Conservation (phyloP, 2,888 invertebrate genomes). For the Andrena minutula region DNA sequence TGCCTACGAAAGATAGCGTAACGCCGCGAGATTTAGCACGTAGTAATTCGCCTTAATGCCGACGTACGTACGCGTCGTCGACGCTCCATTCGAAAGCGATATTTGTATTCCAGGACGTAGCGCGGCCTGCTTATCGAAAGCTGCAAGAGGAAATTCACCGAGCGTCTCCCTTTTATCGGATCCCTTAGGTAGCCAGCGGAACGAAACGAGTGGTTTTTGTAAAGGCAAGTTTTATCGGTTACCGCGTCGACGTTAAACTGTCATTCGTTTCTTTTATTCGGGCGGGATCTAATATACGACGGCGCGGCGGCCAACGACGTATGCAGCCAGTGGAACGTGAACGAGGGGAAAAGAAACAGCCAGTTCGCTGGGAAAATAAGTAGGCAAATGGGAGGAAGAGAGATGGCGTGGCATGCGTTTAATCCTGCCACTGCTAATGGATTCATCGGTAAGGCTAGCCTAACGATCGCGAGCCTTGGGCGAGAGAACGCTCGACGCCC, state of each 20-base stretch:
- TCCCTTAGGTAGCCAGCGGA: constrained; percentile 37
- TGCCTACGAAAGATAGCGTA: constrained; percentile 64
- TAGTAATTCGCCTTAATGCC: constrained; percentile 68
- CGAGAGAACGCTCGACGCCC: not conserved
- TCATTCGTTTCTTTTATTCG: constrained; percentile 29
- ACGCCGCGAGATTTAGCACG: constrained; percentile 65
- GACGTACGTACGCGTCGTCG: constrained; percentile 55
- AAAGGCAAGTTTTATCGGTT: constrained; percentile 29
- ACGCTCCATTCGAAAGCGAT: constrained; percentile 56
- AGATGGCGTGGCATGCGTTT: too few relatives aligned
- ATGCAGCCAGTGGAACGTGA: not conserved
- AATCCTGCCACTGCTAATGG: too few relatives aligned
- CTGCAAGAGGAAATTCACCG: constrained; percentile 32
- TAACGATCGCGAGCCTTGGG: not conserved
- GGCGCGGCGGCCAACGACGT: not conserved
- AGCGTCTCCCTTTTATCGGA: constrained; percentile 49
- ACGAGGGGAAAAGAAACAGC: not conserved
- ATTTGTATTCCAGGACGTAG: constrained; percentile 47
- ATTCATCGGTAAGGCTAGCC: too few relatives aligned
- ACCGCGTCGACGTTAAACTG: constrained; percentile 35
- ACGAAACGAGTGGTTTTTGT: constrained; percentile 17
- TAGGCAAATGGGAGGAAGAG: too few relatives aligned
- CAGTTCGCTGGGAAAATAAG: too few relatives aligned
- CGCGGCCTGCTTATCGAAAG: constrained; percentile 51
- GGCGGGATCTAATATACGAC: not conserved